These are phyloP conservation scores for Lordiphosa stackelbergi DNA, from an alignment of 1,140 invertebrate genomes.

Conservation along the genomic window DNA sequence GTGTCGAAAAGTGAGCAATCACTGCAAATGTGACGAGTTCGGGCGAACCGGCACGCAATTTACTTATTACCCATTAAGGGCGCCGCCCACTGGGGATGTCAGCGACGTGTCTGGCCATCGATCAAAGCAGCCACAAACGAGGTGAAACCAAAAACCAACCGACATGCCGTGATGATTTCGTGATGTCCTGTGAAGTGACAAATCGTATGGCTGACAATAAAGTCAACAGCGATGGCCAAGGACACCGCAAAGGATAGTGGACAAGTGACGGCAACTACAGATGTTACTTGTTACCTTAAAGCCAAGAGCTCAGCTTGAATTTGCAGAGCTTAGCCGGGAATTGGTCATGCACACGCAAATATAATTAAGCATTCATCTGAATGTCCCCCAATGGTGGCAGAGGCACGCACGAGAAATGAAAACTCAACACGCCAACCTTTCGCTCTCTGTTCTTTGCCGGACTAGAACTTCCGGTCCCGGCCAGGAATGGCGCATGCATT, in stretches of 20 bases:
- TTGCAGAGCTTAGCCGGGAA: constrained; percentile 19
- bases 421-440: constrained; percentile 48
- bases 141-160: constrained; percentile 31
- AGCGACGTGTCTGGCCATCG: constrained; percentile 48
- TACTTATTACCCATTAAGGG: constrained; percentile 75
- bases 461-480: constrained; percentile 38
- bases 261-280: constrained; percentile 34
- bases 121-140: constrained; percentile 45
- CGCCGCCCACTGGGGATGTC: constrained; percentile 1
- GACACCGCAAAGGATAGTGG: constrained; percentile 27
- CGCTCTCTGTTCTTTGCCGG: background rate
- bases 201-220: constrained; percentile 71
- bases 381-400: constrained; percentile 4
- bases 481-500: constrained; percentile 6
- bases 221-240: constrained; percentile 47
- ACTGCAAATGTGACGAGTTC: constrained; percentile 62
- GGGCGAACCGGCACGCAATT: constrained; percentile 63
- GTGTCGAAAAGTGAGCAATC: constrained; percentile 73
- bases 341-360: constrained; percentile 57
- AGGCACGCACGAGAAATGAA: constrained; percentile 57
- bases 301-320: constrained; percentile 1
- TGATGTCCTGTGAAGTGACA: constrained; percentile 50
- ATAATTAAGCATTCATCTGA: constrained; percentile 55
- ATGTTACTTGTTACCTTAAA: constrained; percentile 30
- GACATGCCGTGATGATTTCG: constrained; percentile 14